These are phyloP conservation scores for Watsonalla cultraria DNA, from an alignment of 2,888 invertebrate genomes.

Conservation along the genomic window DNA sequence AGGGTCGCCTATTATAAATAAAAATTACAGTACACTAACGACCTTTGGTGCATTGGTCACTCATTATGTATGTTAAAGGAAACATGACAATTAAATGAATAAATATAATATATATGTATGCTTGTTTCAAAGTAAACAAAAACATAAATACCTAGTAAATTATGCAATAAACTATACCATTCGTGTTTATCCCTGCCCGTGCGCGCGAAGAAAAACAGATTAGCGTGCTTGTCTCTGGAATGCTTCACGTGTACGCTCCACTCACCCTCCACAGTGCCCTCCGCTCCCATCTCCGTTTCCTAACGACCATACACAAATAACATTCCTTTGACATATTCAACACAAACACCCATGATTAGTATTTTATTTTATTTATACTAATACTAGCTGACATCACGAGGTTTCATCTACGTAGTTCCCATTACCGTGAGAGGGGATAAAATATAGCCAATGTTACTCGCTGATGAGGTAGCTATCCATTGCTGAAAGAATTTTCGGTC, in stretches of 20 bases:
- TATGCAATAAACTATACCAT: slow-evolving; percentile 78
- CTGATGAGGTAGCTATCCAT: too few relatives aligned
- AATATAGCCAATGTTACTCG: too few relatives aligned
- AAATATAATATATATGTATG: too few relatives aligned
- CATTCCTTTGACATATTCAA: neutral
- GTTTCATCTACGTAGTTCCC: too few relatives aligned
- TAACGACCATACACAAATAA: slow-evolving; percentile 12
- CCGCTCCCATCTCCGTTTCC: slow-evolving; percentile 52
- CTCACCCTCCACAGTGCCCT: slow-evolving; percentile 54
- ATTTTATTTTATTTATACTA: too few relatives aligned
- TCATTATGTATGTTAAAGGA: too few relatives aligned
- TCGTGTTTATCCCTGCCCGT: slow-evolving; percentile 95
- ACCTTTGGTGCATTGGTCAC: neutral
- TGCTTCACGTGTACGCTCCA: slow-evolving; percentile 65
- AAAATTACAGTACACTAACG: neutral
- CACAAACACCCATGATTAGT: neutral
- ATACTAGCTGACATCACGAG: too few relatives aligned
- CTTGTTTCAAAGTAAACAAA: too few relatives aligned
- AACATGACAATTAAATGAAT: too few relatives aligned
- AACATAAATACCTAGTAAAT: neutral
- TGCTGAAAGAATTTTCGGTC: too few relatives aligned
- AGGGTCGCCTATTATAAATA: too few relatives aligned
- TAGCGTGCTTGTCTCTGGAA: slow-evolving; percentile 54
- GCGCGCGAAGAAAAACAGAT: slow-evolving; percentile 76
- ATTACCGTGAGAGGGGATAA: too few relatives aligned